phyloP scores from a whole-genome alignment of 2,797 vertebrate species.

The Pteropus rufus region DNA sequence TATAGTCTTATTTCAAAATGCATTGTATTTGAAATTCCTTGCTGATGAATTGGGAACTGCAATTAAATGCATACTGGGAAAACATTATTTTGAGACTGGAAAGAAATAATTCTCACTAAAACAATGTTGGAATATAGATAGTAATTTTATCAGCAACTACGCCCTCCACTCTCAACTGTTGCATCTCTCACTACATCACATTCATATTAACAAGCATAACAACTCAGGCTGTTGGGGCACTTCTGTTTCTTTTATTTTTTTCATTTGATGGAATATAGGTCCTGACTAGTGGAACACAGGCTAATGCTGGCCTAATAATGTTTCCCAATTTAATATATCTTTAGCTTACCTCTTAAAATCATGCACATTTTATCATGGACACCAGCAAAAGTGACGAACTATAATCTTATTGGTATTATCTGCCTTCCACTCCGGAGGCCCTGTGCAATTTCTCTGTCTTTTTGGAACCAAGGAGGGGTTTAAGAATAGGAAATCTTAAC shows the following conservation, averaged over 20 bases:
- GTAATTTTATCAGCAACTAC: neutral
- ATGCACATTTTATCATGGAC: neutral
- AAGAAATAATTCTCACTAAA: conserved; percentile 2
- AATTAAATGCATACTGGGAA: conserved; percentile 38
- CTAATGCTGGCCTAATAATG: neutral
- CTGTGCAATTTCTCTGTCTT: conserved; percentile 32
- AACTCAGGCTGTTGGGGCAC: neutral
- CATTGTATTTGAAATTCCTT: conserved; percentile 38
- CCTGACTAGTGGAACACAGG: neutral
- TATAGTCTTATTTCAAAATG: conserved; percentile 51
- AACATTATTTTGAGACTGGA: conserved; percentile 14
- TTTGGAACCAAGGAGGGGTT: neutral
- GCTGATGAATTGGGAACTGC: conserved; percentile 12
- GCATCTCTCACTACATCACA: neutral
- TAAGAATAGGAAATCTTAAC: conserved; percentile 17
- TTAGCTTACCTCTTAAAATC: conserved; percentile 30
- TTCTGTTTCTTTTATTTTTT: neutral
- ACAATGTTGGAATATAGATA: neutral
- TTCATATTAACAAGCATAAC: neutral
- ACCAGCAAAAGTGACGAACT: neutral
- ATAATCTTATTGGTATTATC: neutral
- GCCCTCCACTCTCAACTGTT: neutral
- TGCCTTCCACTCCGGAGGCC: neutral
- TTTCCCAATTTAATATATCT: neutral
- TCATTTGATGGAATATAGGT: neutral